Percentiles rank a stretch among this genome's conserved stretches.
These are phyloP conservation scores for Drosophila paramelanica DNA, from an alignment of 2,888 invertebrate genomes.

Conservation along the genomic window DNA sequence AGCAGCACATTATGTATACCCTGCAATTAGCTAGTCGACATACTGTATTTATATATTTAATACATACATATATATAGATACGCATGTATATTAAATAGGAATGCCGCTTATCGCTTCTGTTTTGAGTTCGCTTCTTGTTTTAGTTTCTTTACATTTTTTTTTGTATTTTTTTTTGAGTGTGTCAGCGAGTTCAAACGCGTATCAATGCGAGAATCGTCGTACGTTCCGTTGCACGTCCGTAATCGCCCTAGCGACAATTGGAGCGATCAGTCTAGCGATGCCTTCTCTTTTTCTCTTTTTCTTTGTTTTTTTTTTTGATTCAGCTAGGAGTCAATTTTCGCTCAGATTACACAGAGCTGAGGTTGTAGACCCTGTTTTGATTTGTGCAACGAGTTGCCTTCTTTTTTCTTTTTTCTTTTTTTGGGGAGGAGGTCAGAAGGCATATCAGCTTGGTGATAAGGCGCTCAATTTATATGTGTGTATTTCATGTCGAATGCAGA, in stretches of 20 bases:
- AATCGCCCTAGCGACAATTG: slow-evolving; percentile 42
- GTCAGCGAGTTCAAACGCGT: slow-evolving; percentile 72
- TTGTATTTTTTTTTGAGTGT: slow-evolving; percentile 21
- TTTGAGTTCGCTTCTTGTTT: slow-evolving; percentile 13
- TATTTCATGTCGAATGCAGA: slow-evolving; percentile 9
- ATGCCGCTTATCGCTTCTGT: slow-evolving; percentile 48
- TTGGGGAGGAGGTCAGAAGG: slow-evolving; percentile 36
- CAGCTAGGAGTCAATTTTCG: slow-evolving; percentile 35
- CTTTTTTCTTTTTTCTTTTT: slow-evolving; percentile 6
- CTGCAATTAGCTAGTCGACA: slow-evolving; percentile 10
- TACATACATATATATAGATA: slow-evolving; percentile 2
- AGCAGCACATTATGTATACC: slow-evolving; percentile 34
- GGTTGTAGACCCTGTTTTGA: slow-evolving; percentile 41
- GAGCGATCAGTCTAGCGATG: slow-evolving; percentile 16
- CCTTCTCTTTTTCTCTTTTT: not conserved
- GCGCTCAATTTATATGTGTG: not conserved
- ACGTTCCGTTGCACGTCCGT: slow-evolving; percentile 23
- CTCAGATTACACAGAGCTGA: slow-evolving; percentile 43
- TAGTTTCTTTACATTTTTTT: not conserved
- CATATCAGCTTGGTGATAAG: slow-evolving; percentile 37
- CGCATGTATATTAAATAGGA: slow-evolving; percentile 6
- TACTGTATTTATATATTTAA: not conserved
- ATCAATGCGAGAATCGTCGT: slow-evolving; percentile 50
- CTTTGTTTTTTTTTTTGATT: slow-evolving; percentile 1
- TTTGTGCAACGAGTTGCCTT: slow-evolving; percentile 9